Evolutionary conservation across 1,140 invertebrate genomes (phyloP).

Genomic region (Drosophila lini): DNA sequence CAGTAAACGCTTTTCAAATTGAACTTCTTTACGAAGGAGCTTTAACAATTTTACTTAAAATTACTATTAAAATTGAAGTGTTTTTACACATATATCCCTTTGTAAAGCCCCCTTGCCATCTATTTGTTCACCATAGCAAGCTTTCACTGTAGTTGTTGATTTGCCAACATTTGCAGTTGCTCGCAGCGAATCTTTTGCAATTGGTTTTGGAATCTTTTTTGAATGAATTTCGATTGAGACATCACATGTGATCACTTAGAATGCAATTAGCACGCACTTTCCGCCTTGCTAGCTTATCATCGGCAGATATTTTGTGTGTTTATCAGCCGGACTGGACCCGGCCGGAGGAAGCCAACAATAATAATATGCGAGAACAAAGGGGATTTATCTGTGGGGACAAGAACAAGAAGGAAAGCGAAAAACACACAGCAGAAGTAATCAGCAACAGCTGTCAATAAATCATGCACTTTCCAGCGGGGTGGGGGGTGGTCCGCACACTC

Average conservation of each 20-base stretch:
- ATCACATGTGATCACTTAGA: slow-evolving; percentile 11
- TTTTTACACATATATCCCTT: neutral
- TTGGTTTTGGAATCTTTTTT: slow-evolving; percentile 3
- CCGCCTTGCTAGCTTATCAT: slow-evolving; percentile 21
- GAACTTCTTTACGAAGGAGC: neutral
- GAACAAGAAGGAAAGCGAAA: slow-evolving; percentile 7
- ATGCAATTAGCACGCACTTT: slow-evolving; percentile 34
- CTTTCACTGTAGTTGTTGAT: neutral
- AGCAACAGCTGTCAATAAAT: slow-evolving; percentile 55
- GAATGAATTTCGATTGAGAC: slow-evolving; percentile 17
- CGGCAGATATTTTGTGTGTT: slow-evolving; percentile 7
- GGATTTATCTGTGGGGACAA: slow-evolving; percentile 26
- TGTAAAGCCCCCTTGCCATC: neutral
- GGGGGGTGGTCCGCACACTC: slow-evolving; percentile 11
- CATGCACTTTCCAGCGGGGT: slow-evolving; percentile 33
- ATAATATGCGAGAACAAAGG: slow-evolving; percentile 22
- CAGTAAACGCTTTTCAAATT: neutral
- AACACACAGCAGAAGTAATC: slow-evolving; percentile 24
- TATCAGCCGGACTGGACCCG: slow-evolving; percentile 23
- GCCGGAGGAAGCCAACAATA: slow-evolving; percentile 9
- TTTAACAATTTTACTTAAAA: too few species aligned
- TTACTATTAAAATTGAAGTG: neutral
- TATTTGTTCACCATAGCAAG: neutral
- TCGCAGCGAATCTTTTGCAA: neutral
- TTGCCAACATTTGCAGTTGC: neutral